phyloP scores from a whole-genome alignment of 2,797 vertebrate species.

The Toxotes lorentzi region DNA sequence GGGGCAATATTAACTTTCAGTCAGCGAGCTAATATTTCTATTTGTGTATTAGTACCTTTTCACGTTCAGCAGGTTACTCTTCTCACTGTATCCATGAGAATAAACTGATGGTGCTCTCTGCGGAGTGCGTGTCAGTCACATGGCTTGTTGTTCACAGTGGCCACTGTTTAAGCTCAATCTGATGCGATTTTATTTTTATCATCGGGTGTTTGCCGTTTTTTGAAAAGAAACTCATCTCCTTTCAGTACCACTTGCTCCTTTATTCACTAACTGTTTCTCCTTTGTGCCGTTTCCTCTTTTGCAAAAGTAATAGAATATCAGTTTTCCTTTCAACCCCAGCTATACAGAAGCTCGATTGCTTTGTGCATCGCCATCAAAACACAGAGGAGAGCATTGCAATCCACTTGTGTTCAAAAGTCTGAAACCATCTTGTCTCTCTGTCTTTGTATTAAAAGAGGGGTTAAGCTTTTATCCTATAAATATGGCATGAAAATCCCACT shows the following conservation, averaged over 20 bases:
- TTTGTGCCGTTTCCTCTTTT: conserved; percentile 72
- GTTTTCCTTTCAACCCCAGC: conserved; percentile 78
- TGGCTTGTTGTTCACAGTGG: conserved; percentile 52
- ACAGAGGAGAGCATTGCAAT: conserved; percentile 74
- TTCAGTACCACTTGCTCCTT: conserved; percentile 76
- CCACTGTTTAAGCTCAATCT: conserved; percentile 66
- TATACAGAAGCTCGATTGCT: conserved; percentile 75
- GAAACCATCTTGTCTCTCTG: conserved; percentile 72
- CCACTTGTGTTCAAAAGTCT: conserved; percentile 80
- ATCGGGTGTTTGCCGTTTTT: conserved; percentile 62
- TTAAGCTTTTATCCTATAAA: conserved; percentile 88
- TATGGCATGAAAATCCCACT: conserved; percentile 83
- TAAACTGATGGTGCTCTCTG: conserved; percentile 26
- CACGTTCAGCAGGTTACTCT: conserved; percentile 25
- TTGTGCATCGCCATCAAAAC: conserved; percentile 80
- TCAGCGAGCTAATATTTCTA: conserved; percentile 20
- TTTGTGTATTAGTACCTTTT: conserved; percentile 13
- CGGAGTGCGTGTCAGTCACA: conserved; percentile 48
- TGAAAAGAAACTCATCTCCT: conserved; percentile 77
- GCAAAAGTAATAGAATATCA: conserved; percentile 83
- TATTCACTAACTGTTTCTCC: conserved; percentile 82
- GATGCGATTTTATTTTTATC: conserved; percentile 71
- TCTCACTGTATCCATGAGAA: conserved; percentile 21
- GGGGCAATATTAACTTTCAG: conserved; percentile 8
- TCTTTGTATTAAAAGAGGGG: conserved; percentile 80